Base-by-base conservation (phyloP, 2,797 vertebrate genomes). In the Bradypodion ventrale region DNA sequence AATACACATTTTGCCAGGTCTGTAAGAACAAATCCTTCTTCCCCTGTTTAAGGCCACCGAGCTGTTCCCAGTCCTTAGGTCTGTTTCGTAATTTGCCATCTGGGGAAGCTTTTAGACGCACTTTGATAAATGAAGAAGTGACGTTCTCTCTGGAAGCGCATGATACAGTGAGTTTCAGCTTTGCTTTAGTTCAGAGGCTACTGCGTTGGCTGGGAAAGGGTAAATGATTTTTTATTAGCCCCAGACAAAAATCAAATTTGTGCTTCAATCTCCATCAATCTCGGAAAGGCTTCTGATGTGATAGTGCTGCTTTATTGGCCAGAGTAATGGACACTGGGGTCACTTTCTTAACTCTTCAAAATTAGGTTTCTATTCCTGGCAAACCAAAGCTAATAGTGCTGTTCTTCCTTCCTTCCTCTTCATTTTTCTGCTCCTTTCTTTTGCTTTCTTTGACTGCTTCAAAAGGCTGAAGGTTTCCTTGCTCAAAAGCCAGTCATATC, bases 181-280 rank as follows among this genome's bases (percentile, higher is more conserved):
- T 86, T 78, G 82, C 82, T 92, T 91, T 89, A 90, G 83, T 89
- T 91, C 83, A 78, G 89, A 88, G 91, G 89, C 88, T 83, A 92
- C 78, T 91, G 85, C 86, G 85, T 82, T 76, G 87, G 72, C 87
- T 93, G 84, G 52, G 76, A 88, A 91, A 92, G 83, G 85, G 91
- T 86, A 90, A 92, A 90, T 89, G 86, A 72, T 92, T 92, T 94
- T 93, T 92, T 92, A 94, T 93, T 93, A 93, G 75, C 88, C 88
- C 87, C 83, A 91, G 93, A 93, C 91, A 93, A 94, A 91, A 94
- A 94, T 92, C 89, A 92, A 84, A 93, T 94, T 91, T 93, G 89
- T 83, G 86, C 75, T 84, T 92, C 89, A 73, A 59, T 92, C 82
- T 90, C 89, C 84, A 92, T 93, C 91, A 88, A 90, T 94, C 91